Percentiles rank a stretch among this genome's conserved stretches.
These are phyloP conservation scores for Leptinotarsa texana DNA, from an alignment of 1,140 invertebrate species.

Conservation along the genomic window DNA sequence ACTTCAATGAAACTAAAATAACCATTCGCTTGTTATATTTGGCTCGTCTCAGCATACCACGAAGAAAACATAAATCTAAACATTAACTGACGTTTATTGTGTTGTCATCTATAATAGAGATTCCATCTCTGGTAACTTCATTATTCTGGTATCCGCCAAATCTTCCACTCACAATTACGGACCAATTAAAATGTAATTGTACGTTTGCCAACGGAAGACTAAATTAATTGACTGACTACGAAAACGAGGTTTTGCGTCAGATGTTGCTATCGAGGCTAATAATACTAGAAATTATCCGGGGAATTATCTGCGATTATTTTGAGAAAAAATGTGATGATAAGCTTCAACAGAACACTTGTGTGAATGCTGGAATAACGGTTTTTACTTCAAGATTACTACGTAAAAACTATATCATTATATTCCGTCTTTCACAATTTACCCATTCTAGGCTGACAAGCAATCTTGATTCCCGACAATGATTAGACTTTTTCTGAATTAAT, in stretches of 20 bases:
- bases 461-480: too few relatives aligned
- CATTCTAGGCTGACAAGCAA: too few relatives aligned
- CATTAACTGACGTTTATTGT: not conserved
- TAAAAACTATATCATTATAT: too few relatives aligned
- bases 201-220: not conserved
- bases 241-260: not conserved
- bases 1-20: not conserved
- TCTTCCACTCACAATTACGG: not conserved
- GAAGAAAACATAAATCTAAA: conserved; percentile 3
- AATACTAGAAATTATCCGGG: not conserved
- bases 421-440: too few relatives aligned
- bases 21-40: not conserved
- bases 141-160: conserved; percentile 3
- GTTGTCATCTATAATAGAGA: not conserved
- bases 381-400: not conserved
- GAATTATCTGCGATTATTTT: conserved; percentile 3
- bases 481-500: too few relatives aligned
- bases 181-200: conserved; percentile 3
- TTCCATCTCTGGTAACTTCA: conserved; percentile 1
- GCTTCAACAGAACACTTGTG: not conserved
- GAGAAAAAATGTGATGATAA: not conserved
- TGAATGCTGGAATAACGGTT: not conserved
- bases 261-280: not conserved
- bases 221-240: not conserved
- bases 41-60: not conserved